Evolutionary conservation across 2,888 invertebrate genomes (phyloP).

Genomic region (Diaphora mendica): DNA sequence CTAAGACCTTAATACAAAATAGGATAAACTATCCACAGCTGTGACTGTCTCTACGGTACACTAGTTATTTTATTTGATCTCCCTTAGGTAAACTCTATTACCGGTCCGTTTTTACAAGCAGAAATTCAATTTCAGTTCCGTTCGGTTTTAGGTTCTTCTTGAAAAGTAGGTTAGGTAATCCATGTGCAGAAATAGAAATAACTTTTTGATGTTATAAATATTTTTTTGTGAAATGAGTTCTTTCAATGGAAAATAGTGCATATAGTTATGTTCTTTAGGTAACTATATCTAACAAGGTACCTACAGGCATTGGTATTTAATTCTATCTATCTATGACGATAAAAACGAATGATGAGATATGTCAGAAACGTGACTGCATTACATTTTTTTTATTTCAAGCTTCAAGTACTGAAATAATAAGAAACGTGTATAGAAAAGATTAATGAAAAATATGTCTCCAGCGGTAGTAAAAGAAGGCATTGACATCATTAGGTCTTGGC

Average conservation of each 20-base stretch:
- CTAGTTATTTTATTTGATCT: constrained; percentile 80
- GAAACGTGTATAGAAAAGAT: constrained; percentile 70
- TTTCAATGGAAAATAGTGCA: background rate
- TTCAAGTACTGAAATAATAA: constrained; percentile 31
- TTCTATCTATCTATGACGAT: background rate
- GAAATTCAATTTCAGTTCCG: constrained; percentile 79
- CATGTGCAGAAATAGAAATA: constrained; percentile 64
- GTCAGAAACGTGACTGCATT: constrained; percentile 9
- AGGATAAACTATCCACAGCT: constrained; percentile 50
- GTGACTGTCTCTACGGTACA: constrained; percentile 60
- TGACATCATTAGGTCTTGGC: constrained; percentile 80
- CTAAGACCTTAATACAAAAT: constrained; percentile 35
- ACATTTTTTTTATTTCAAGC: constrained; percentile 34
- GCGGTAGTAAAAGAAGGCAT: constrained; percentile 80
- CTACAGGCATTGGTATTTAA: background rate
- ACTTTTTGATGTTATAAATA: constrained; percentile 26
- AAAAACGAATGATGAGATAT: background rate
- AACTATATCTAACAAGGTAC: background rate
- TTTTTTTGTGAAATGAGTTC: constrained; percentile 25
- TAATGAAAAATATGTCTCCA: constrained; percentile 80
- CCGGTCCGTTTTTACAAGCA: constrained; percentile 80
- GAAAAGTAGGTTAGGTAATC: constrained; percentile 76
- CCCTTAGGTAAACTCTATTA: constrained; percentile 81
- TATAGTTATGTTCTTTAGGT: background rate
- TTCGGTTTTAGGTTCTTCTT: constrained; percentile 71